Percentiles rank a stretch among this genome's conserved stretches.
Evolutionary conservation across 2,888 invertebrate species (phyloP).

Genomic region (Xanthorhoe spadicearia): DNA sequence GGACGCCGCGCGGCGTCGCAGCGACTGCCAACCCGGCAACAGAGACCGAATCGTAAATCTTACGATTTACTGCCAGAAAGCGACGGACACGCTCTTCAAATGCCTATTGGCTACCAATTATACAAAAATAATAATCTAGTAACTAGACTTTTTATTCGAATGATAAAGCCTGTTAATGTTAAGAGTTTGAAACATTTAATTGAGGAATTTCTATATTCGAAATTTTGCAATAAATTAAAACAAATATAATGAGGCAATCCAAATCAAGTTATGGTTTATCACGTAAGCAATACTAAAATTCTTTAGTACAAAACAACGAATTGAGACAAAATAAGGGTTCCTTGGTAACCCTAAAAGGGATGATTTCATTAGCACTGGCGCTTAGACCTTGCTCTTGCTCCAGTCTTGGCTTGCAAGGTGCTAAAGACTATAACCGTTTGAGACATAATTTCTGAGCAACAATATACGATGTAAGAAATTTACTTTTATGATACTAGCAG

Average conservation of each 20-base stretch:
- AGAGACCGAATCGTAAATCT: constrained; percentile 53
- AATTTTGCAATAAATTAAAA: not conserved
- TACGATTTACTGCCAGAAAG: constrained; percentile 24
- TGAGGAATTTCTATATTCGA: not conserved
- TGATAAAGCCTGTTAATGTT: not conserved
- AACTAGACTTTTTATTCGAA: not conserved
- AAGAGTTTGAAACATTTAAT: not conserved
- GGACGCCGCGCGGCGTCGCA: constrained; percentile 38
- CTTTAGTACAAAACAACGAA: not conserved
- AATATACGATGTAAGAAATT: not conserved
- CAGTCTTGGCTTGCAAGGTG: constrained; percentile 42
- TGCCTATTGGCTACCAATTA: not conserved
- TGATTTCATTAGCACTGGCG: constrained; percentile 49
- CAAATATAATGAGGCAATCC: not conserved
- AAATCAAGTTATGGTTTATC: not conserved
- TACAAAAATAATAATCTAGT: not conserved
- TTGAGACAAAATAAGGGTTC: too few species aligned
- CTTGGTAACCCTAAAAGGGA: constrained; percentile 47
- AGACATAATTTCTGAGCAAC: not conserved
- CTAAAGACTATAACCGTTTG: not conserved
- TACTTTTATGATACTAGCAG: too few species aligned
- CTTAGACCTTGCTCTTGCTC: not conserved
- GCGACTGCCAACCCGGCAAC: constrained; percentile 52
- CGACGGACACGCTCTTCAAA: constrained; percentile 18
- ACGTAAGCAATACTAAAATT: not conserved